These are phyloP conservation scores for Dissostichus mawsoni DNA, from an alignment of 2,113 vertebrate species.

Conservation along the genomic window DNA sequence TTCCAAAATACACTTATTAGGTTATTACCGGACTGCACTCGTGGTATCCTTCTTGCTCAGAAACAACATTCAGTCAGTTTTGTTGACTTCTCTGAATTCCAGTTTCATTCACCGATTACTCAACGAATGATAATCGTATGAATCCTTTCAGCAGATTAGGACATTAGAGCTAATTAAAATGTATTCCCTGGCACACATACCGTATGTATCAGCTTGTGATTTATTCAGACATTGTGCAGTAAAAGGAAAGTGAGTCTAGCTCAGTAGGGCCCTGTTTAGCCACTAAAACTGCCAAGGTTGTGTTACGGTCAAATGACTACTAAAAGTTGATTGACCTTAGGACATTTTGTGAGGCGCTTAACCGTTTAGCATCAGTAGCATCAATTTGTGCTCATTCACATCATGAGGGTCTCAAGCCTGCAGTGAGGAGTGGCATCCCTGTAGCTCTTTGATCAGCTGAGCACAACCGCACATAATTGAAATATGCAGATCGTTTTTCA, in stretches of 20 bases:
- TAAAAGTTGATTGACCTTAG: slow-evolving; percentile 75
- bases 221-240: slow-evolving; percentile 7
- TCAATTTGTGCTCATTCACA: slow-evolving; percentile 74
- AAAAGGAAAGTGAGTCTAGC: slow-evolving; percentile 22
- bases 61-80: not conserved
- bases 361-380: slow-evolving; percentile 75
- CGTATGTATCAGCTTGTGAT: not conserved
- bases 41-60: not conserved
- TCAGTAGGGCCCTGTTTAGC: slow-evolving; percentile 24
- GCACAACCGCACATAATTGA: slow-evolving; percentile 69
- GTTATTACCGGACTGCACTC: not conserved
- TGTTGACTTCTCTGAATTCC: not conserved
- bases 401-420: slow-evolving; percentile 57
- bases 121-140: not conserved
- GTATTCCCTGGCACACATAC: not conserved
- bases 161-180: not conserved
- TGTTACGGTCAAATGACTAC: slow-evolving; percentile 74
- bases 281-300: slow-evolving; percentile 62
- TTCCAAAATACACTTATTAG: no score
- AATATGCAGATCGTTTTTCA: slow-evolving; percentile 76
- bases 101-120: not conserved
- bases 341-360: slow-evolving; percentile 69
- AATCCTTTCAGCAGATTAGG: not conserved
- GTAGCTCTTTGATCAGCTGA: slow-evolving; percentile 79
- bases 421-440: slow-evolving; percentile 43